These are phyloP conservation scores for Gallinago paraguaiae DNA, from an alignment of 2,113 vertebrate species.

Conservation along the genomic window DNA sequence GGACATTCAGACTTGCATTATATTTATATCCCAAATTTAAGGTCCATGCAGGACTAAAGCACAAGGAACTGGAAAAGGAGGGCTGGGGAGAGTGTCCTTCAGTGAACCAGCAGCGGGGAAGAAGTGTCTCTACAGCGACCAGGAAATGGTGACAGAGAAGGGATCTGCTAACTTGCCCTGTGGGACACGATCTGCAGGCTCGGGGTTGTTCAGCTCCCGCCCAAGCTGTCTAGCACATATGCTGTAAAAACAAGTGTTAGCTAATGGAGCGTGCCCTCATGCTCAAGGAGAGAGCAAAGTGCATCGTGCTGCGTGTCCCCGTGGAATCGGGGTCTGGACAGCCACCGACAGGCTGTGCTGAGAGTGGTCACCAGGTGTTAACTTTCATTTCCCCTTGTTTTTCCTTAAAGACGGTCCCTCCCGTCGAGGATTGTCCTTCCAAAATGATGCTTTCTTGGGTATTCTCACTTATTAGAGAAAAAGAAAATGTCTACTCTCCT, in stretches of 20 bases:
- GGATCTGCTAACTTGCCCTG: not conserved
- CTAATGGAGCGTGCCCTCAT: conserved; percentile 2
- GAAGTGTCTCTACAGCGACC: not conserved
- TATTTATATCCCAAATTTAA: not conserved
- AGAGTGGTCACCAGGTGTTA: not conserved
- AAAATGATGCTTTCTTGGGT: not conserved
- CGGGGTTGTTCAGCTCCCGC: not conserved
- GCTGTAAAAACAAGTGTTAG: conserved; percentile 24
- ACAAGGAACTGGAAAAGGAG: not conserved
- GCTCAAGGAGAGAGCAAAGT: conserved; percentile 5
- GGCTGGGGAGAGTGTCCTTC: not conserved
- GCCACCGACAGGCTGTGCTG: fast-evolving
- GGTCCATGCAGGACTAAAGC: not conserved
- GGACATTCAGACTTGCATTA: not conserved
- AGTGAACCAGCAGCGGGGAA: not conserved
- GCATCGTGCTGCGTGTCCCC: not conserved
- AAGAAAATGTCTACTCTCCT: not conserved
- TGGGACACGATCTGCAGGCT: not conserved
- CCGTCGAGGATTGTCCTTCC: not conserved
- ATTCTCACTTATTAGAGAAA: not conserved
- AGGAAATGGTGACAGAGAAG: not conserved
- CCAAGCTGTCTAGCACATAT: not conserved
- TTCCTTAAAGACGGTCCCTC: not conserved
- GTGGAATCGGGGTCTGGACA: not conserved
- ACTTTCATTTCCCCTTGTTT: not conserved